These are phyloP conservation scores for Teleopsis dalmanni DNA, from an alignment of 1,140 invertebrate species.

Conservation along the genomic window DNA sequence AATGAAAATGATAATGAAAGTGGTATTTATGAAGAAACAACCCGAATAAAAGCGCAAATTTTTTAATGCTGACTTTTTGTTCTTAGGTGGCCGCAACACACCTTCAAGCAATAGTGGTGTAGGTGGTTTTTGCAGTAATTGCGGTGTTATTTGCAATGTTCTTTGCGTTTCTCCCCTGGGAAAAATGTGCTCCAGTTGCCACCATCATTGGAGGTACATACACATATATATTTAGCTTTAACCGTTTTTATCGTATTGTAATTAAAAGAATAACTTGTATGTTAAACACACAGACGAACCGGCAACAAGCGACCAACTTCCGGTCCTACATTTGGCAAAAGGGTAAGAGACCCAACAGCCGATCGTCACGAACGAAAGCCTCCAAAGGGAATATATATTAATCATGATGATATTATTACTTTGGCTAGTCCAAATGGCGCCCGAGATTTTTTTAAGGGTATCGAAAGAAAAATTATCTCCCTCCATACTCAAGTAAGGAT, in stretches of 20 bases:
- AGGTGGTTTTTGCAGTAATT: slow-evolving; percentile 39
- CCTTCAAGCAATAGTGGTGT: not conserved
- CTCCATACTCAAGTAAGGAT: slow-evolving; percentile 86
- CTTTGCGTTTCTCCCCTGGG: slow-evolving; percentile 36
- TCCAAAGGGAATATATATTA: slow-evolving; percentile 93
- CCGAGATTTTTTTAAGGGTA: slow-evolving; percentile 50
- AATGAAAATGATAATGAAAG: too few relatives aligned
- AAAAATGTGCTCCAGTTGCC: slow-evolving; percentile 41
- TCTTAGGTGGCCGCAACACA: not conserved
- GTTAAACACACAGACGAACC: slow-evolving; percentile 53
- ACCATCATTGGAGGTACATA: slow-evolving; percentile 43
- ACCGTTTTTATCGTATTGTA: not conserved
- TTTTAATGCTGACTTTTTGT: not conserved
- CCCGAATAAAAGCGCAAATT: too few relatives aligned
- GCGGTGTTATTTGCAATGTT: slow-evolving; percentile 39
- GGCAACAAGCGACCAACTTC: slow-evolving; percentile 65
- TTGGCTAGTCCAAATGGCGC: slow-evolving; percentile 59
- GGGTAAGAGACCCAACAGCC: slow-evolving; percentile 44
- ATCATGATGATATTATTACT: slow-evolving; percentile 87
- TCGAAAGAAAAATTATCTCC: slow-evolving; percentile 88
- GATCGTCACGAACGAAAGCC: slow-evolving; percentile 83
- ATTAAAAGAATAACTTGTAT: slow-evolving; percentile 4
- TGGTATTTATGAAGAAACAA: too few relatives aligned
- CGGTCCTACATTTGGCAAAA: slow-evolving; percentile 51
- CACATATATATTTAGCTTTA: slow-evolving; percentile 9